phyloP scores from a whole-genome alignment of 2,797 vertebrate genomes.

The Spea hammondii region DNA sequence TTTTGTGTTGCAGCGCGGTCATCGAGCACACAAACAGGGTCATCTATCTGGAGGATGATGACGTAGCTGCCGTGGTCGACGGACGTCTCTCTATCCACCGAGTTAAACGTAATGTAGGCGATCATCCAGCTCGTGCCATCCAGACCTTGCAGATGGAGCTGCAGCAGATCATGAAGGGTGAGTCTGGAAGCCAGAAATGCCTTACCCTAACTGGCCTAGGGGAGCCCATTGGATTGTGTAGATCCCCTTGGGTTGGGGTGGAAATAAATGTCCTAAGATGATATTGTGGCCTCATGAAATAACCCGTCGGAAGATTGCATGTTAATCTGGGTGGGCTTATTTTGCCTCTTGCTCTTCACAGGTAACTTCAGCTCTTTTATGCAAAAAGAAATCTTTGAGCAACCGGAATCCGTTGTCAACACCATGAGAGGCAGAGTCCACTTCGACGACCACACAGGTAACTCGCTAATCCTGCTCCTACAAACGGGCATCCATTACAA shows the following conservation, averaged over 20 bases:
- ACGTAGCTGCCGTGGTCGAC: constrained; percentile 89
- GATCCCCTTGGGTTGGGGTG: too few relatives aligned
- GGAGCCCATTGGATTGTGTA: too few relatives aligned
- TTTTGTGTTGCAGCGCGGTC: constrained; percentile 75
- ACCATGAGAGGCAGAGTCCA: constrained; percentile 98
- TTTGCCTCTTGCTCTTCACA: constrained; percentile 52
- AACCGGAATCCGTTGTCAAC: constrained; percentile 97
- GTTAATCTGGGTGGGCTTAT: neutral
- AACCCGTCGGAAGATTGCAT: too few relatives aligned
- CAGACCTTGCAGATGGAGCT: constrained; percentile 98
- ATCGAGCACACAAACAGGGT: constrained; percentile 97
- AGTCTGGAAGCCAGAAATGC: neutral
- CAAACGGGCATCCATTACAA: neutral
- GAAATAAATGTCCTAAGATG: too few relatives aligned
- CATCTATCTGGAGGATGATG: constrained; percentile 96
- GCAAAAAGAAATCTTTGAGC: constrained; percentile 99
- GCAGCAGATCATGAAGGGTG: constrained; percentile 98
- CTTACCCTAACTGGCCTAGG: too few relatives aligned
- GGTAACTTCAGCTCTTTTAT: constrained; percentile 98
- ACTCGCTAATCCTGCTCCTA: neutral
- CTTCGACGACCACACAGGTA: constrained; percentile 95
- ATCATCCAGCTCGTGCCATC: constrained; percentile 89
- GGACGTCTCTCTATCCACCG: constrained; percentile 95
- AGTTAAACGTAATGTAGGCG: constrained; percentile 86
- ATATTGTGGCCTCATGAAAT: too few relatives aligned